These are phyloP conservation scores for Cylloceria caligata DNA, from an alignment of 2,888 invertebrate species.

Conservation along the genomic window DNA sequence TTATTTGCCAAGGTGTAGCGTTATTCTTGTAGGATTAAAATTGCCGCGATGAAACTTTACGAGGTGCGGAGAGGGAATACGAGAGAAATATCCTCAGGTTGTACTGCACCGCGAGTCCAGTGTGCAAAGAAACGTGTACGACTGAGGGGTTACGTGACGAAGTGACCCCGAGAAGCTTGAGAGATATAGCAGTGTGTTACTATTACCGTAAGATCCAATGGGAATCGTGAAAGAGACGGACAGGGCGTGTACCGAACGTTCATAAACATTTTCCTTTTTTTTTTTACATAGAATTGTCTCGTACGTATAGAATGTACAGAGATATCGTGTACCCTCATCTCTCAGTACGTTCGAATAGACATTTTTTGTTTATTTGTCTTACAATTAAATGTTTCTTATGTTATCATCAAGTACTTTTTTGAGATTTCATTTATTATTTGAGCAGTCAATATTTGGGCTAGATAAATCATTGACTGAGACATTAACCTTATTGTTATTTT, in stretches of 20 bases:
- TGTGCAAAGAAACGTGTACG: constrained; percentile 51
- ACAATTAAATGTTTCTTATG: too few species aligned
- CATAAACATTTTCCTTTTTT: background rate
- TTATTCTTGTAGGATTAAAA: background rate
- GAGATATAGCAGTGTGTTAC: constrained; percentile 32
- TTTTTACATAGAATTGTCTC: background rate
- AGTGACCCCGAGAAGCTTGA: constrained; percentile 57
- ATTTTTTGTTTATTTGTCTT: too few species aligned
- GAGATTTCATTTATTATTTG: too few species aligned
- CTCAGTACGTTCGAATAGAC: too few species aligned
- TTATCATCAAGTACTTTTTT: too few species aligned
- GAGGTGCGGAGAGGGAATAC: constrained; percentile 40
- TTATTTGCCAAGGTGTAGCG: constrained; percentile 1
- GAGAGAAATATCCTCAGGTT: background rate
- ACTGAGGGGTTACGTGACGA: constrained; percentile 61
- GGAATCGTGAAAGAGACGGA: constrained; percentile 14
- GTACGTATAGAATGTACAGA: background rate
- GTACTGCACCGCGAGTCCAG: constrained; percentile 15
- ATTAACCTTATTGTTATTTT: too few species aligned
- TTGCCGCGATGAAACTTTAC: constrained; percentile 36
- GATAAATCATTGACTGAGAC: too few species aligned
- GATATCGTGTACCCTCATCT: too few species aligned
- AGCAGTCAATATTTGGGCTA: too few species aligned
- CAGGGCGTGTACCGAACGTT: constrained; percentile 6
- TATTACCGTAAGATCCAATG: constrained; percentile 30